phyloP scores from a whole-genome alignment of 2,888 invertebrate genomes.

The Aproaerema taeniolella region DNA sequence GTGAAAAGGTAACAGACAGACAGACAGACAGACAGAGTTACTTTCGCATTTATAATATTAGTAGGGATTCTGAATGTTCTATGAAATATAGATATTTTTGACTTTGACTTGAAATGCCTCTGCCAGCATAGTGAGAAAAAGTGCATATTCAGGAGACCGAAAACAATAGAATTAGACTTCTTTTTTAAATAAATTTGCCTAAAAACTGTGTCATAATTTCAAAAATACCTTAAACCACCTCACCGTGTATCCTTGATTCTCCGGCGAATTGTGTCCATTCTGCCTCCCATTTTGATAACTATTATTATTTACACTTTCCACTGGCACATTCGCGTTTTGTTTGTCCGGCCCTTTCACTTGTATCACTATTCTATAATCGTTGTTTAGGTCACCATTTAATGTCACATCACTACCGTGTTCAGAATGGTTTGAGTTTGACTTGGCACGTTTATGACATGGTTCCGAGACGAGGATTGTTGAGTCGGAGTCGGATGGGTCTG shows the following conservation, averaged over 20 bases:
- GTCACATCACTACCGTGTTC: slow-evolving; percentile 78
- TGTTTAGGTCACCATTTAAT: slow-evolving; percentile 62
- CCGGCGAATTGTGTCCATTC: slow-evolving; percentile 71
- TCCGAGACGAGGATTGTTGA: slow-evolving; percentile 91
- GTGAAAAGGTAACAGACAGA: too few species aligned
- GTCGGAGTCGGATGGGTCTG: slow-evolving; percentile 93
- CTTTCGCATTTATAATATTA: too few species aligned
- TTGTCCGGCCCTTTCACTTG: slow-evolving; percentile 77
- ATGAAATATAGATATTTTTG: too few species aligned
- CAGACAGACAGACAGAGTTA: too few species aligned
- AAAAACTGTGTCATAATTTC: too few species aligned
- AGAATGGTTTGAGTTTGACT: slow-evolving; percentile 63
- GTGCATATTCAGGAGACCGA: too few species aligned
- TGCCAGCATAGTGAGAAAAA: too few species aligned
- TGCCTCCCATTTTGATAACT: slow-evolving; percentile 67
- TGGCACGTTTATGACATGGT: slow-evolving; percentile 79
- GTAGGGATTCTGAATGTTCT: too few species aligned
- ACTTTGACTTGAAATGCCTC: too few species aligned
- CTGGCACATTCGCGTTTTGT: slow-evolving; percentile 40
- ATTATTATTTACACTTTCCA: slow-evolving; percentile 54
- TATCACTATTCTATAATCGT: slow-evolving; percentile 87
- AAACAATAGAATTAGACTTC: too few species aligned
- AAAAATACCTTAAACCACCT: too few species aligned
- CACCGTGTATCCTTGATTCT: slow-evolving; percentile 79
- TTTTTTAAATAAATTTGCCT: too few species aligned